Evolutionary conservation across 2,888 invertebrate species (phyloP).

Genomic region (Acronicta alni): DNA sequence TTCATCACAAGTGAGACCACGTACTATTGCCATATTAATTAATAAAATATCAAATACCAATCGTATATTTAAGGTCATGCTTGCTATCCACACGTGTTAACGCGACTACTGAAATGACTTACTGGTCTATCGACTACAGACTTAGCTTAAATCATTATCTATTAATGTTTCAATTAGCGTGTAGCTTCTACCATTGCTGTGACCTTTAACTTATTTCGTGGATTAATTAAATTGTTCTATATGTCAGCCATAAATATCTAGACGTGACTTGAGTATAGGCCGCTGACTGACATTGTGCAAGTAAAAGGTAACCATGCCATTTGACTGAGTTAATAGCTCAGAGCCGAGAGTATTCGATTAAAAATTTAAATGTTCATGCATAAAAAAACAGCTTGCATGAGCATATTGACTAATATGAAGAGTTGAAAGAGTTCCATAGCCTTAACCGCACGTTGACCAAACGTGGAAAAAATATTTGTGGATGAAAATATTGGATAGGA

Average conservation of each 20-base stretch:
- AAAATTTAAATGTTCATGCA: too few species aligned
- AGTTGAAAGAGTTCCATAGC: background rate
- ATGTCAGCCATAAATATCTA: constrained; percentile 1
- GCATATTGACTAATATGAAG: background rate
- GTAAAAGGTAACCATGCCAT: background rate
- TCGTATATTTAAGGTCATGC: constrained; percentile 1
- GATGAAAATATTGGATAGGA: background rate
- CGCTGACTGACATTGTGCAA: background rate
- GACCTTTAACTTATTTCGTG: constrained; percentile 24
- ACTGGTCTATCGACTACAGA: background rate
- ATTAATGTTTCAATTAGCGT: constrained; percentile 48
- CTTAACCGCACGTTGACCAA: background rate
- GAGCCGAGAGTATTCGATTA: too few species aligned
- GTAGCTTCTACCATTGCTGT: background rate
- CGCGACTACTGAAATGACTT: constrained; percentile 16
- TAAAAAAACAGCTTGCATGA: too few species aligned
- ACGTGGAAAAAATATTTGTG: background rate
- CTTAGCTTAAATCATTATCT: constrained; percentile 25
- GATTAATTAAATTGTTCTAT: constrained; percentile 23
- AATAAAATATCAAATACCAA: constrained; percentile 7
- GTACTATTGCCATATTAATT: constrained; percentile 17
- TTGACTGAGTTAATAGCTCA: too few species aligned
- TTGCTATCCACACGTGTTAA: constrained; percentile 3
- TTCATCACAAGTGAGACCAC: constrained; percentile 69
- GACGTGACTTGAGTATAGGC: constrained; percentile 10